Base-by-base conservation (phyloP, 2,888 invertebrate species). In the Acheta domesticus region DNA sequence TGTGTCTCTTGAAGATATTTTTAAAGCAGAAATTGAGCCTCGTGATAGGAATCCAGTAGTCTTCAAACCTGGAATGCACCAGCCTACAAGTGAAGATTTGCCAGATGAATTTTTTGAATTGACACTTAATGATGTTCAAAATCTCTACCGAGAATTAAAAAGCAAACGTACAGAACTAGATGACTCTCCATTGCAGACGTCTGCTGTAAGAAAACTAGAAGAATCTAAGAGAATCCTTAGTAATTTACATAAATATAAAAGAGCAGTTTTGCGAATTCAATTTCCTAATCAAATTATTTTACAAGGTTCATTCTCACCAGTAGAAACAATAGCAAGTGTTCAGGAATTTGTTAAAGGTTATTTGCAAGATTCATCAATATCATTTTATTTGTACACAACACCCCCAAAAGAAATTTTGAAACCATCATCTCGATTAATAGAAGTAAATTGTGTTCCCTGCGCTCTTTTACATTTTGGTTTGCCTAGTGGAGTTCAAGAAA, bases 31-130 rank as follows among this genome's bases (percentile, higher is more conserved):
- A 36, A 36, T 36, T 36, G 36, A 36, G 36, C 36, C 36, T 36
- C 36, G 36, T 8, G 90, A 91, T 80, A 90, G 94, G 82, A 93
- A 93, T 86, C 95, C 95, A 2, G 88, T 96, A 83, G 87, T 92
- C 36, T 96, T 93, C 85, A 91, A 91, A 81, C 85, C 90, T 78
- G 89, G 90, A 84, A 87, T 88, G n/a, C 88, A 90, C 49, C 90
- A 91, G 14, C 16, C 91, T 80, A 80, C 79, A 75, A 85, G 86
- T 19, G 84, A 85, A 83, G 94, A 96, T 80, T 87, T 93, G 73
- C 93, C 94, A 0, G 96, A 97, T 86, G 94, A 94, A 78, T 98
- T 97, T 86, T 98, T 94, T 86, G 94, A 96, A 82, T 87, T 97
- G 75, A 95, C 95, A 1, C 89, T 95, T 75, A 91, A 92, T 80